These are phyloP conservation scores for Zeugodacus cucurbitae DNA, from an alignment of 1,140 invertebrate genomes.

Conservation along the genomic window DNA sequence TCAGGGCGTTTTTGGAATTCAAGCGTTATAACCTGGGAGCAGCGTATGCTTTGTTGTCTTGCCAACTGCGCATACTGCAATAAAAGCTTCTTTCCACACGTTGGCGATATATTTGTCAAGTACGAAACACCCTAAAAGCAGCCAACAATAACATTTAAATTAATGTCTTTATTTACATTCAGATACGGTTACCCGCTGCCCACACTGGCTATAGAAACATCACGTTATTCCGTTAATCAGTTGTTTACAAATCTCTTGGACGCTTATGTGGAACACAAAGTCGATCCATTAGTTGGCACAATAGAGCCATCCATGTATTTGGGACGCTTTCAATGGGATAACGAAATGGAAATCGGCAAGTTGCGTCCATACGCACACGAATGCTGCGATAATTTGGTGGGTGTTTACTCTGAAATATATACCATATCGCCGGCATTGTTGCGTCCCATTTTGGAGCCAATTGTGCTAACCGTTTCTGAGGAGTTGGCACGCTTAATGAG, in stretches of 20 bases:
- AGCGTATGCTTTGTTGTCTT: constrained; percentile 84
- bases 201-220: constrained; percentile 70
- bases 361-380: constrained; percentile 92
- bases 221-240: constrained; percentile 71
- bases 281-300: constrained; percentile 90
- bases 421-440: constrained; percentile 81
- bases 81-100: constrained; percentile 76
- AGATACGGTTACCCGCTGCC: constrained; percentile 80
- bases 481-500: constrained; percentile 88
- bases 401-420: constrained; percentile 90
- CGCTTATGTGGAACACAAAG: constrained; percentile 89
- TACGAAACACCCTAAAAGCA: constrained; percentile 43
- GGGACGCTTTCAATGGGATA: constrained; percentile 87
- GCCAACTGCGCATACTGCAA: constrained; percentile 91
- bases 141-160: neutral
- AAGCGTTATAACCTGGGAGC: constrained; percentile 76
- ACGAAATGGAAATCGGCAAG: constrained; percentile 77
- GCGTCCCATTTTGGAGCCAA: constrained; percentile 80
- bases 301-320: constrained; percentile 97
- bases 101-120: constrained; percentile 73
- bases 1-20: constrained; percentile 48
- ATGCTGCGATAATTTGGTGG: constrained; percentile 90
- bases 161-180: neutral
- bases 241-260: constrained; percentile 80
- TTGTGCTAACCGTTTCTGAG: constrained; percentile 91